Conservation (phyloP, 2,888 invertebrate species). For the Cotesia congregata region DNA sequence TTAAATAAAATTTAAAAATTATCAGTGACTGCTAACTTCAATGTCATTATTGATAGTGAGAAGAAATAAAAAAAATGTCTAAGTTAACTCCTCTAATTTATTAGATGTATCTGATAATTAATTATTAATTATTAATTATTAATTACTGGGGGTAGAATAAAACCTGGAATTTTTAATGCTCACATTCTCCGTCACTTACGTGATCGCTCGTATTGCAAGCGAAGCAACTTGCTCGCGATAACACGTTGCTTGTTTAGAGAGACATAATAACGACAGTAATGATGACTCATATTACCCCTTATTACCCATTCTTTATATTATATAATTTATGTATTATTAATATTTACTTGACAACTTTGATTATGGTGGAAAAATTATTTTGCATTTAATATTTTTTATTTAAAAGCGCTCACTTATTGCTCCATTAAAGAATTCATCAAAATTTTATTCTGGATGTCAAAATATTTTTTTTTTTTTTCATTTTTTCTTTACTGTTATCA, state of each 20-base stretch:
- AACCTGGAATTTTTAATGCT: slow-evolving; percentile 1
- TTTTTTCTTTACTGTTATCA: no score
- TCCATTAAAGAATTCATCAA: no score
- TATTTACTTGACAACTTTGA: background rate
- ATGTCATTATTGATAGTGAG: no score
- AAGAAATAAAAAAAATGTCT: no score
- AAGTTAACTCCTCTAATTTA: no score
- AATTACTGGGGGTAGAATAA: background rate
- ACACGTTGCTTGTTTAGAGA: slow-evolving; percentile 57
- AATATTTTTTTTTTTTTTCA: no score
- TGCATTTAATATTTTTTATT: no score
- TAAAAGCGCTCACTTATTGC: no score
- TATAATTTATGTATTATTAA: slow-evolving; percentile 7
- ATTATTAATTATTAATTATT: background rate
- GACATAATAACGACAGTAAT: slow-evolving; percentile 42
- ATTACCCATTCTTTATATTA: slow-evolving; percentile 17
- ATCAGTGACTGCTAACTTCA: no score
- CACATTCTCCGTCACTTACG: slow-evolving; percentile 6
- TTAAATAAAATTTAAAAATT: no score
- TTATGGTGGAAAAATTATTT: background rate
- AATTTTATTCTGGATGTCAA: no score
- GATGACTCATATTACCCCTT: slow-evolving; percentile 23
- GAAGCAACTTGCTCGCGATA: slow-evolving; percentile 59
- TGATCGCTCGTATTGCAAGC: slow-evolving; percentile 47
- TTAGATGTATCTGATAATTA: background rate